These are phyloP conservation scores for Eurypyga helias DNA, from an alignment of 2,113 vertebrate species.

Conservation along the genomic window DNA sequence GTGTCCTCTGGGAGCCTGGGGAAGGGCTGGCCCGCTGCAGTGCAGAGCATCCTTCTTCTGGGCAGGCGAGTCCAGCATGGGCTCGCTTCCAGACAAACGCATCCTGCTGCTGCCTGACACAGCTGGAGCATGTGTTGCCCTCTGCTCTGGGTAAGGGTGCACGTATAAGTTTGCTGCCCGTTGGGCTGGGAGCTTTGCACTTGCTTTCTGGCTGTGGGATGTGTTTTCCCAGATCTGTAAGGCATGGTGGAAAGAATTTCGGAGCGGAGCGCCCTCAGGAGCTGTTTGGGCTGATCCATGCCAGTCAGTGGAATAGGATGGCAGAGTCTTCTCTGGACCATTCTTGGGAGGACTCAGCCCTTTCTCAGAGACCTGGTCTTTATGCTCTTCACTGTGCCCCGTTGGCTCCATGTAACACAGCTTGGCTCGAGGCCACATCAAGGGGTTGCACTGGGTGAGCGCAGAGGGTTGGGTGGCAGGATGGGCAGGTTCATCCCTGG, in stretches of 20 bases:
- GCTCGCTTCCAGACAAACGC: not conserved
- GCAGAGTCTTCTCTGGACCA: not conserved
- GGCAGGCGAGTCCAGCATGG: not conserved
- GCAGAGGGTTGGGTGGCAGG: not conserved
- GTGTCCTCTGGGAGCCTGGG: not conserved
- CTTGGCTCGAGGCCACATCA: not conserved
- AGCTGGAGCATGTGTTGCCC: rapidly evolving
- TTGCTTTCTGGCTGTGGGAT: not conserved
- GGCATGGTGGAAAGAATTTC: constrained; percentile 41
- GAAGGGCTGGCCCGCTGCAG: rapidly evolving
- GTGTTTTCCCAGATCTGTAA: constrained; percentile 71
- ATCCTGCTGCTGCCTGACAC: rapidly evolving
- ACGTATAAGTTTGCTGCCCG: not conserved
- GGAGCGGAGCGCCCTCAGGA: not conserved
- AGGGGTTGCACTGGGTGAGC: not conserved
- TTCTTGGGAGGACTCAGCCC: not conserved
- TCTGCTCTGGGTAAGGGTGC: not conserved
- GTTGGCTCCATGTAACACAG: rapidly evolving
- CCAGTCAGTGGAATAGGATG: not conserved
- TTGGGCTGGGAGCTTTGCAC: not conserved
- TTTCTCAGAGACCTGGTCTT: rapidly evolving
- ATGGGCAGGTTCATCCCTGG: not conserved
- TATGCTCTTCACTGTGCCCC: rapidly evolving
- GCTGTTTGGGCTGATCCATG: not conserved
- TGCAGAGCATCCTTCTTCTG: not conserved